Evolutionary conservation across 2,888 invertebrate genomes (phyloP), one percentile per base, ranked within the genome.

Genomic region (Melitaea athalia): DNA sequence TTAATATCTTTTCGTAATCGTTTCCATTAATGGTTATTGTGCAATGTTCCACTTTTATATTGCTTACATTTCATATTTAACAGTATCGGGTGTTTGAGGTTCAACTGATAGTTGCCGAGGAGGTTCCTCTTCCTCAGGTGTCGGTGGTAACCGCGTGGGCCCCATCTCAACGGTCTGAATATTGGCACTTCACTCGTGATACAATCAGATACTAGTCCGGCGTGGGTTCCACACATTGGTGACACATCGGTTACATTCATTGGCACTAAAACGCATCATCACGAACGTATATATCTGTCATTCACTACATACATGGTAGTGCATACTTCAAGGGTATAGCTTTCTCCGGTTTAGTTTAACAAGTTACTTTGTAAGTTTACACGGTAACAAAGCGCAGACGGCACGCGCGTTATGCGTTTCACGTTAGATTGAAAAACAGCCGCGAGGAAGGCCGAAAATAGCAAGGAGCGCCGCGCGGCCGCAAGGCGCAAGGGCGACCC

Each of bases 371-470:
- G 17, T 50, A 45, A 33, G 45, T 55, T 38, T 49, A 73, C 24
- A 11, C 49, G 42, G 57, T 17, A 67, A 78, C 74, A 77, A 82
- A 87, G 81, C 85, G 81, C 84, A 82, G 81, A 85, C 91, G 87
- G 86, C 88, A 83, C 82, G 86, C 87, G 85, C 89, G 89, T 85
- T 87, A 85, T 88, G 84, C 85, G 89, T 88, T 91, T 85, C 89
- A 89, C 90, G 89, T 91, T 90, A 88, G 91, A 91, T 91, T 91
- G 91, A 88, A 92, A 92, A 91, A 89, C 91, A 91, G 86, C 87
- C 85, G 87, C 79, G 85, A 87, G 92, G 92, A 92, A 86, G 84
- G 88, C 89, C 88, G 84, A 91, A 92, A 92, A 92, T 92, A 92
- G 92, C 91, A 82, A 86, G 88, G 83, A 90, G 88, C 89, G 89